phyloP scores from a whole-genome alignment of 1,140 invertebrate species.

The Tyrophagus putrescentiae region DNA sequence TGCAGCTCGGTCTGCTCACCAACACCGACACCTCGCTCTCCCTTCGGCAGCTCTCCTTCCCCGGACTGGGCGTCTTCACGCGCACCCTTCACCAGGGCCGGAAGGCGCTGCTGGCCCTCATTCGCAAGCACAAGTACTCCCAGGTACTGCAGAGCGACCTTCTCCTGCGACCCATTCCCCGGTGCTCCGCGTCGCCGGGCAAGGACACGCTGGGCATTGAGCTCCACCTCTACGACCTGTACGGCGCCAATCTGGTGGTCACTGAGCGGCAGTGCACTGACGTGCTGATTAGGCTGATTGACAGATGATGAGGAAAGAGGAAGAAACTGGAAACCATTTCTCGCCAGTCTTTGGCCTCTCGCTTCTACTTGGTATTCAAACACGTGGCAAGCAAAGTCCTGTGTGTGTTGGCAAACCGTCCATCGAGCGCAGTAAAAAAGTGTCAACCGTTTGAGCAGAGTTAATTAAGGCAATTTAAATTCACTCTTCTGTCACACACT shows the following conservation, averaged over 20 bases:
- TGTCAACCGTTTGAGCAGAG: no score
- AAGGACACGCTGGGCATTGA: neutral
- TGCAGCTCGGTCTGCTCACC: constrained; percentile 2
- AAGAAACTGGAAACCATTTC: no score
- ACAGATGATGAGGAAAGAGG: no score
- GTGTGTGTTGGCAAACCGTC: no score
- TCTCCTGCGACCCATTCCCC: neutral
- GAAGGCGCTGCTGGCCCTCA: neutral
- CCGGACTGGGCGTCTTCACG: neutral
- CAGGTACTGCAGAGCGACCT: constrained; percentile 4
- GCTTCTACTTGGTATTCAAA: no score
- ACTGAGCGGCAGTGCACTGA: neutral
- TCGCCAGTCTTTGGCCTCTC: no score
- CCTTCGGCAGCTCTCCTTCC: neutral
- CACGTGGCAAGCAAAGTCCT: no score
- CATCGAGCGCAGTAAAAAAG: no score
- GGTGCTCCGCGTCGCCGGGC: neutral
- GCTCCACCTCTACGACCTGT: neutral
- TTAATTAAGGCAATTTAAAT: no score
- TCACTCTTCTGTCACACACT: no score
- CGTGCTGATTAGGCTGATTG: neutral
- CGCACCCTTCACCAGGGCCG: neutral
- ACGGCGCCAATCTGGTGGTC: neutral
- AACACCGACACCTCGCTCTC: neutral
- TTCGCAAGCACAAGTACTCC: neutral